Evolutionary conservation across 2,113 vertebrate species (phyloP).

Genomic region (Carettochelys insculpta): DNA sequence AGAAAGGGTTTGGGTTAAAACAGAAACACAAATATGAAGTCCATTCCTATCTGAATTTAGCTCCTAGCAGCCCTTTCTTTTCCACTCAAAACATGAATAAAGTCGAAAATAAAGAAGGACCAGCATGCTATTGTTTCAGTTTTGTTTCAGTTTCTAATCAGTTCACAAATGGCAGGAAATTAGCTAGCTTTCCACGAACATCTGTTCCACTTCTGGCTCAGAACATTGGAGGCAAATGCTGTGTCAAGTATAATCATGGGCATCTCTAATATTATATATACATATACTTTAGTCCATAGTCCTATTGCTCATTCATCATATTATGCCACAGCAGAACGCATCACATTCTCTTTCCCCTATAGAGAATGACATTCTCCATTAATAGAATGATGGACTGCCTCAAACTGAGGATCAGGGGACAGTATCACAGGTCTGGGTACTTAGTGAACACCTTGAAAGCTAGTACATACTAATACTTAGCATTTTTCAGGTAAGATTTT

Average conservation of each 20-base stretch:
- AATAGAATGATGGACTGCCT: neutral
- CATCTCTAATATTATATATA: slow-evolving; percentile 56
- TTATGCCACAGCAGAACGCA: neutral
- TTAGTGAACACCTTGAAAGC: neutral
- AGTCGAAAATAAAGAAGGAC: slow-evolving; percentile 56
- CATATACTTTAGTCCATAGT: slow-evolving; percentile 27
- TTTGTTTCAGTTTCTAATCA: slow-evolving; percentile 69
- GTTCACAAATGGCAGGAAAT: slow-evolving; percentile 74
- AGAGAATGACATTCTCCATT: neutral
- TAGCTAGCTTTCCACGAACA: slow-evolving; percentile 72
- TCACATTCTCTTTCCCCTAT: neutral
- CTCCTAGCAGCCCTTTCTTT: slow-evolving; percentile 26
- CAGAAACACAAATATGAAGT: slow-evolving; percentile 58
- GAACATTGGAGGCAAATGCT: slow-evolving; percentile 68
- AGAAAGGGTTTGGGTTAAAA: slow-evolving; percentile 41
- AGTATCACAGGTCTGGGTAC: neutral
- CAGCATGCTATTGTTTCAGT: no score
- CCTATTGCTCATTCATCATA: neutral
- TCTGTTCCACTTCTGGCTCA: slow-evolving; percentile 72
- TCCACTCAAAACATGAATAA: slow-evolving; percentile 35
- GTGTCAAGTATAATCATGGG: slow-evolving; percentile 61
- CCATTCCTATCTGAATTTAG: slow-evolving; percentile 26
- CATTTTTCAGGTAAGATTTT: no score
- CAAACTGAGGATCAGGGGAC: neutral
- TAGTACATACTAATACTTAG: no score